Evolutionary conservation across 2,888 invertebrate genomes (phyloP), one percentile per base, ranked within the genome.

Genomic region (Chymomyza caudatula): DNA sequence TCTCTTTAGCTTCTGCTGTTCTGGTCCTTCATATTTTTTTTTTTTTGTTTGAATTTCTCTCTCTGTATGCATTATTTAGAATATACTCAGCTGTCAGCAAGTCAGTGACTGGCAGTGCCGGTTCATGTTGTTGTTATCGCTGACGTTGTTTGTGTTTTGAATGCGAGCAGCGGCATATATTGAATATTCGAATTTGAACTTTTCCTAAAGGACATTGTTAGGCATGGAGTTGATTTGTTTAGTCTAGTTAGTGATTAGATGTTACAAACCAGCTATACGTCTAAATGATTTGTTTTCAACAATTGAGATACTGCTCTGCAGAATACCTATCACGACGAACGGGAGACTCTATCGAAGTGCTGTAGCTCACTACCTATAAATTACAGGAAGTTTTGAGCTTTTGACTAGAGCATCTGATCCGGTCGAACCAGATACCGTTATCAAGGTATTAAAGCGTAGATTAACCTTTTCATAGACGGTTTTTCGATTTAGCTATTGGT

Each of bases 81-180:
- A 85, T 84, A 85, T 67, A 83, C 81, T 85, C 81, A 78, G 76
- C 84, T 85, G 86, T 85, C 80, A 85, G 86, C 80, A 73, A 80
- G 84, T 73, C 81, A 78, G 56, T 68, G 80, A 79, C 83, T 77
- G 85, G 20, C n/a, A 13, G 47, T 17, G 53, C 23, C 17, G 44
- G 44, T 13, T 47, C 5, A 47, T 47, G 44, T 44, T 44, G 44
- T 44, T 44, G 44, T 47, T 47, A 17, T 47, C 44, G 44, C 44
- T 47, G 44, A n/a, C 44, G 44, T 17, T 47, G 44, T 17, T 15
- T 47, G 44, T 15, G 44, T 47, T 17, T 47, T 17, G 44, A 47
- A 17, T 47, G 44, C 8, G 44, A 47, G 17, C 17, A 17, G 29
- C 29, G 11, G 29, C 8, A 37, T 37, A 37, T 4, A 37, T 37